These are phyloP conservation scores for Habrosyne pyritoides DNA, from an alignment of 2,888 invertebrate genomes.

Conservation along the genomic window DNA sequence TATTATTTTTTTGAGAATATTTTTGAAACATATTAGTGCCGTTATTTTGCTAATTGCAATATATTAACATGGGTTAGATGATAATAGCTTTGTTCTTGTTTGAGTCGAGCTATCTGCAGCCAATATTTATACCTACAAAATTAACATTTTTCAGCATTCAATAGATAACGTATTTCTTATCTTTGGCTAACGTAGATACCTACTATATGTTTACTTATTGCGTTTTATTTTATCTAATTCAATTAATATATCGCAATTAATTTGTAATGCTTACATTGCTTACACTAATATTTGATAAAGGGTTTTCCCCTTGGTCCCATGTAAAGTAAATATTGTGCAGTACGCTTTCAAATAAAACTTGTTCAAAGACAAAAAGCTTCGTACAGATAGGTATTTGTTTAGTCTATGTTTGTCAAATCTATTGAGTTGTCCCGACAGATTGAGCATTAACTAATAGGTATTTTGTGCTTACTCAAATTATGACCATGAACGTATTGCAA, in stretches of 20 bases:
- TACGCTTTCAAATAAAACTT: slow-evolving; percentile 1
- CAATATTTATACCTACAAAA: too few relatives aligned
- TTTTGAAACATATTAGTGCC: too few relatives aligned
- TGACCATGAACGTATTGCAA: background rate
- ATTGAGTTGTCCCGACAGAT: background rate
- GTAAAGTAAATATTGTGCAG: background rate
- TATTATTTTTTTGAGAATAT: too few relatives aligned
- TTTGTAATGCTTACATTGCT: background rate
- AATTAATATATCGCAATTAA: slow-evolving; percentile 1
- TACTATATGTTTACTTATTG: background rate
- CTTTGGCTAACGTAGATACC: background rate
- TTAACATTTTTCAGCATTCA: too few relatives aligned
- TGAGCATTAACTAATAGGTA: background rate
- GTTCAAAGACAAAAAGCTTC: background rate
- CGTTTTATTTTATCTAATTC: background rate
- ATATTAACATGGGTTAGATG: too few relatives aligned
- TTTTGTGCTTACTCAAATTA: background rate
- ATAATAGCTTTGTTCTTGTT: too few relatives aligned
- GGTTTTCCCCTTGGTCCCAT: background rate
- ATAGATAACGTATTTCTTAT: too few relatives aligned
- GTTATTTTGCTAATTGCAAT: too few relatives aligned
- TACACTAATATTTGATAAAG: background rate
- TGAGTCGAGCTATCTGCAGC: too few relatives aligned
- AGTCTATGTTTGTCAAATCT: background rate
- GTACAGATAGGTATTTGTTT: background rate